These are phyloP conservation scores for Bicyclus anynana DNA, from an alignment of 1,140 invertebrate genomes.

Conservation along the genomic window DNA sequence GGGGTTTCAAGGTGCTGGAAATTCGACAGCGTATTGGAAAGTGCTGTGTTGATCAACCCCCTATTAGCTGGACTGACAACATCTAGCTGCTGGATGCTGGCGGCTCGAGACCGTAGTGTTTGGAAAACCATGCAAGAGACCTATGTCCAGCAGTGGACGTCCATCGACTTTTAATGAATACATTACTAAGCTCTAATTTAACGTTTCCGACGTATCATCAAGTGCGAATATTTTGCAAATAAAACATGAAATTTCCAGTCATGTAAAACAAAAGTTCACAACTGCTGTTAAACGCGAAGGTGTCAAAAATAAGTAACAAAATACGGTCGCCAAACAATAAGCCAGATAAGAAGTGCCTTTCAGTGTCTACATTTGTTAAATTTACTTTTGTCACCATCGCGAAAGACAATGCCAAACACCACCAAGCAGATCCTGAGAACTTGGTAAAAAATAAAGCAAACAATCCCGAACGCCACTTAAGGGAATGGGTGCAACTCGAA, in stretches of 20 bases:
- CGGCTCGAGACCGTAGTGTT: too few species aligned
- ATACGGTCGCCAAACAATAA: constrained; percentile 11
- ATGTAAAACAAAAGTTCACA: neutral
- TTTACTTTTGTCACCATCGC: constrained; percentile 35
- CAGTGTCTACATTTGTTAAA: constrained; percentile 26
- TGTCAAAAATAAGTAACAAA: constrained; percentile 8
- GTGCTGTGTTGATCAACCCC: too few species aligned
- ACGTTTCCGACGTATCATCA: too few species aligned
- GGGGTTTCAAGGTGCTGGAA: too few species aligned
- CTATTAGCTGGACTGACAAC: too few species aligned
- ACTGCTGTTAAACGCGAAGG: neutral
- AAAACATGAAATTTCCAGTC: neutral
- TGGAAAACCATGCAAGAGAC: too few species aligned
- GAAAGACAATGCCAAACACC: constrained; percentile 31
- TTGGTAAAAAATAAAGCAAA: constrained; percentile 35
- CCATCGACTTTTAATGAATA: too few species aligned
- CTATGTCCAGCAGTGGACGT: too few species aligned
- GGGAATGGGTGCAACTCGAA: constrained; percentile 67
- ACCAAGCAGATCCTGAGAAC: constrained; percentile 20
- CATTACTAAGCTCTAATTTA: too few species aligned
- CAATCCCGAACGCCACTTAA: constrained; percentile 64
- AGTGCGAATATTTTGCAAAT: too few species aligned
- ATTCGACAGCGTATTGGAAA: too few species aligned
- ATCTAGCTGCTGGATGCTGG: too few species aligned
- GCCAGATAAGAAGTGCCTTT: constrained; percentile 12